Conservation (phyloP, 2,797 vertebrate species). For the Taenioides sp. region DNA sequence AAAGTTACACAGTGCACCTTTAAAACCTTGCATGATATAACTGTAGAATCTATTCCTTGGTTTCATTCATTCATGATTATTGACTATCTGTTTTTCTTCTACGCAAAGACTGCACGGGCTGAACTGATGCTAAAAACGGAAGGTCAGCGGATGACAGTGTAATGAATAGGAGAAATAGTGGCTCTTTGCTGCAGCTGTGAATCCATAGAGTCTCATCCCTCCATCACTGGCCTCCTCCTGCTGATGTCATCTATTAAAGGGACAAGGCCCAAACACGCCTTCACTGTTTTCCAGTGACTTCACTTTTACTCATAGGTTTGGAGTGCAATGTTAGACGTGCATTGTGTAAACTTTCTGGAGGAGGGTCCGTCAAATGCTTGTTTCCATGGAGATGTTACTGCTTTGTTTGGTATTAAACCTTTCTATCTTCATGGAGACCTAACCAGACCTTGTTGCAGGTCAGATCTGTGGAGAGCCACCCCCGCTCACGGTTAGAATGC, state of each 20-base stretch:
- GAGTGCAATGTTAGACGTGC: background rate
- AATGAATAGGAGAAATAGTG: slow-evolving; percentile 31
- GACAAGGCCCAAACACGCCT: slow-evolving; percentile 57
- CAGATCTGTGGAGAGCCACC: too few relatives aligned
- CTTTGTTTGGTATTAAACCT: too few relatives aligned
- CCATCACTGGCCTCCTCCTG: slow-evolving; percentile 43
- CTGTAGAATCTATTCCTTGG: too few relatives aligned
- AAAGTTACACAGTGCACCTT: background rate
- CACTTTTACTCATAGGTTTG: background rate
- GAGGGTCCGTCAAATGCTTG: too few relatives aligned
- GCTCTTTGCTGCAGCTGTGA: slow-evolving; percentile 51
- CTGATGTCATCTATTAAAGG: slow-evolving; percentile 75
- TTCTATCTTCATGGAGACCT: too few relatives aligned
- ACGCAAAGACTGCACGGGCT: background rate
- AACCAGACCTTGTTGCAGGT: too few relatives aligned
- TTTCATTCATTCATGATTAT: background rate
- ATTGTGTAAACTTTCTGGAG: too few relatives aligned
- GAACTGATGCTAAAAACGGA: background rate
- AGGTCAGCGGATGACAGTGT: slow-evolving; percentile 13
- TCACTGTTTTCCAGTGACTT: background rate
- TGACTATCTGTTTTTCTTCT: background rate
- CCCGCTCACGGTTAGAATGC: too few relatives aligned
- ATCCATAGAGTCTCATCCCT: slow-evolving; percentile 53
- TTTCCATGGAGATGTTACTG: too few relatives aligned
- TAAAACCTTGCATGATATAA: background rate